phyloP scores from a whole-genome alignment of 2,113 vertebrate species.

The Chelonoidis abingdonii region DNA sequence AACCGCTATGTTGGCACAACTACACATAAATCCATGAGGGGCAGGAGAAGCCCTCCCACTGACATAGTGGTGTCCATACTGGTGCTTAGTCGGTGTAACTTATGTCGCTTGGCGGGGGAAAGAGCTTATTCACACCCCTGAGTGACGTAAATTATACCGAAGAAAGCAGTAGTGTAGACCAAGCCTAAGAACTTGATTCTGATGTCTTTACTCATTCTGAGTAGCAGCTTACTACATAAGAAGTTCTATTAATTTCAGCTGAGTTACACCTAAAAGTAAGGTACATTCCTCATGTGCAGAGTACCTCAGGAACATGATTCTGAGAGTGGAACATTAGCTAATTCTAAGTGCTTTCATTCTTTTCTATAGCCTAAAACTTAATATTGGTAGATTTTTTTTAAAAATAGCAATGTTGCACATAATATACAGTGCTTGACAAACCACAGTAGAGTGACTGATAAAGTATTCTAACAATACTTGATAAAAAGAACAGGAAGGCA shows the following conservation, averaged over 20 bases:
- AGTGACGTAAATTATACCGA: no score
- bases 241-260: constrained; percentile 22
- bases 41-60: no score
- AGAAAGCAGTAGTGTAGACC: no score
- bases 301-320: constrained; percentile 4
- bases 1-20: no score
- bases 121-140: no score
- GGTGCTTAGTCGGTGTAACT: no score
- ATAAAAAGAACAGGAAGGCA: constrained; percentile 64
- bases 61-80: no score
- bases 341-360: background rate
- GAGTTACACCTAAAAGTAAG: constrained; percentile 20
- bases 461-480: constrained; percentile 50
- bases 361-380: constrained; percentile 4
- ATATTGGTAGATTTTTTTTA: constrained; percentile 34
- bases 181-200: constrained; percentile 5
- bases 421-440: constrained; percentile 50
- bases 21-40: no score
- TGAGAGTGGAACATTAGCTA: background rate
- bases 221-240: constrained; percentile 27
- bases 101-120: no score
- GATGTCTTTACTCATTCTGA: constrained; percentile 33
- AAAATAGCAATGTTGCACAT: background rate
- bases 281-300: constrained; percentile 44
- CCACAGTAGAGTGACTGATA: constrained; percentile 12